phyloP scores from a whole-genome alignment of 1,140 invertebrate genomes.

The Portunus trituberculatus region DNA sequence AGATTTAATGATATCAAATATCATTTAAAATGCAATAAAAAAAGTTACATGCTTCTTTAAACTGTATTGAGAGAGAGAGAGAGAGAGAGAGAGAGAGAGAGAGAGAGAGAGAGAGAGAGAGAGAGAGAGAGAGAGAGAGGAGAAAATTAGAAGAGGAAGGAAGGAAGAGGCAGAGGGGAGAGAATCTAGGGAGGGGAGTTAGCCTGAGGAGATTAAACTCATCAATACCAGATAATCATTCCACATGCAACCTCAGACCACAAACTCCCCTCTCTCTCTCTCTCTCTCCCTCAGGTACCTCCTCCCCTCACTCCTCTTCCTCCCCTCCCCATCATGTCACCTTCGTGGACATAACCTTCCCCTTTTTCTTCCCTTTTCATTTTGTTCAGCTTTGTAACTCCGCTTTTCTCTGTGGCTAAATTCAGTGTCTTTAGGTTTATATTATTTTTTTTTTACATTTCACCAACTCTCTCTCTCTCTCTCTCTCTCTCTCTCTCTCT shows the following conservation, averaged over 20 bases:
- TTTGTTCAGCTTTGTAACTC: not conserved
- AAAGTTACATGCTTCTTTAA: too few relatives aligned
- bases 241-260: constrained; percentile 51
- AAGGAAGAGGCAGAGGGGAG: not conserved
- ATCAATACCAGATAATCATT: constrained; percentile 70
- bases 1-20: not conserved
- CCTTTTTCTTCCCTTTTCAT: not conserved
- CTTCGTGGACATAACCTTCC: not conserved
- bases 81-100: not conserved
- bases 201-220: not conserved
- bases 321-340: not conserved
- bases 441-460: not conserved
- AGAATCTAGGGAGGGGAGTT: not conserved
- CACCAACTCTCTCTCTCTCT: not conserved
- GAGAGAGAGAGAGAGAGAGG: constrained; percentile 5
- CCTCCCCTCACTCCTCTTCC: not conserved
- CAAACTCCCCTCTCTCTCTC: not conserved
- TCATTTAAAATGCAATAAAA: not conserved
- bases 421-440: not conserved
- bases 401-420: too few relatives aligned
- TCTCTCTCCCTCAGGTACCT: not conserved
- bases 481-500: not conserved
- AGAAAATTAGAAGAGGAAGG: not conserved
- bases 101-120: not conserved
- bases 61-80: not conserved